Conservation (phyloP, 2,888 invertebrate species). For the Thera britannica region DNA sequence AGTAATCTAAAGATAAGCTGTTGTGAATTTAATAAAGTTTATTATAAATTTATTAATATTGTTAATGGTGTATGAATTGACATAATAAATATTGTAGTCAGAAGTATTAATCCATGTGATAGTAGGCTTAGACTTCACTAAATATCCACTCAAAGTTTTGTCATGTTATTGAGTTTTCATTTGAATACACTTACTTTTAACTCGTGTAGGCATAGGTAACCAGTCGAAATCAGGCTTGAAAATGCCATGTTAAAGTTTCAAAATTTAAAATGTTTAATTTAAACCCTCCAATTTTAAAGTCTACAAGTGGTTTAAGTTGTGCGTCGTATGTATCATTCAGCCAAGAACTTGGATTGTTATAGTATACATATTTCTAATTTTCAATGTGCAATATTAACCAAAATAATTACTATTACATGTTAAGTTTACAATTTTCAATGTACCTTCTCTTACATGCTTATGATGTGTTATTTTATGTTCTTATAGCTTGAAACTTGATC, state of each 20-base stretch:
- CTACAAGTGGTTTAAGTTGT: neutral
- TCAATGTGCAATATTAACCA: slow-evolving; percentile 18
- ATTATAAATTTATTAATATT: slow-evolving; percentile 52
- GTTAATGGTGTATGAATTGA: slow-evolving; percentile 60
- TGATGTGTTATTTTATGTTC: too few species aligned
- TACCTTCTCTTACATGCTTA: neutral
- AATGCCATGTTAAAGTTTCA: too few species aligned
- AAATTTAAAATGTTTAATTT: too few species aligned
- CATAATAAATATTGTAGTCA: slow-evolving; percentile 64
- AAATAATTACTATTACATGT: neutral
- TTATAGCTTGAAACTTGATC: too few species aligned
- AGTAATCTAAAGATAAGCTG: slow-evolving; percentile 55
- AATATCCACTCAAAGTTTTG: slow-evolving; percentile 32
- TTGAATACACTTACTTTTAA: neutral
- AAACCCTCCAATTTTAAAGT: neutral
- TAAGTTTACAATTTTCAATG: neutral
- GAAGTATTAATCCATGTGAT: slow-evolving; percentile 82
- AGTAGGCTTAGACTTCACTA: slow-evolving; percentile 67
- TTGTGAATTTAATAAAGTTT: slow-evolving; percentile 72
- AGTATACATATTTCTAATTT: neutral
- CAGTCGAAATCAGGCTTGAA: too few species aligned
- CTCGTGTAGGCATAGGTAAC: too few species aligned
- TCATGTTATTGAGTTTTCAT: slow-evolving; percentile 24
- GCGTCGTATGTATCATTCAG: neutral
- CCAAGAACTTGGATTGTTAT: neutral